These are phyloP conservation scores for Malurus melanocephalus DNA, from an alignment of 2,113 vertebrate genomes.

Conservation along the genomic window DNA sequence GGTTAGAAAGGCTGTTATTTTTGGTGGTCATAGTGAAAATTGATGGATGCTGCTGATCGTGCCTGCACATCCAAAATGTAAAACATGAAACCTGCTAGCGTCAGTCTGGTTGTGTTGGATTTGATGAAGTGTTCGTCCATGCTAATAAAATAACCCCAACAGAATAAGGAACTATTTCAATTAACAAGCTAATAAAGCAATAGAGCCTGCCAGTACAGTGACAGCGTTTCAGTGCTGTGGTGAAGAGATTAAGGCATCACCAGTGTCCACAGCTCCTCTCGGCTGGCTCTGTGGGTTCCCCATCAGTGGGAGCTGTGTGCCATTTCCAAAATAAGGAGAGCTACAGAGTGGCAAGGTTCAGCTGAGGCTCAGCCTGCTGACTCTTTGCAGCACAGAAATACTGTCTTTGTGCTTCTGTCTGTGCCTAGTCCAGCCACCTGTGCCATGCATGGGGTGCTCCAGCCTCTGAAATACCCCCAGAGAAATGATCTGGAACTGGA, in stretches of 20 bases:
- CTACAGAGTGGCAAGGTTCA: not conserved
- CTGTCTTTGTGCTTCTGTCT: not conserved
- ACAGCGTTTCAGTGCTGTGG: not conserved
- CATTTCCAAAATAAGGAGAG: not conserved
- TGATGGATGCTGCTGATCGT: not conserved
- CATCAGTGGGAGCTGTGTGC: fast-evolving
- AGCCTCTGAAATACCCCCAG: not conserved
- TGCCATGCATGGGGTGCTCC: not conserved
- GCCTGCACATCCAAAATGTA: not conserved
- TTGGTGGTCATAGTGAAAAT: not conserved
- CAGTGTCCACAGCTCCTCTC: not conserved
- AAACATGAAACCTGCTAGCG: not conserved
- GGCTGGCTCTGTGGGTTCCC: fast-evolving
- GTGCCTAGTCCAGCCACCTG: not conserved
- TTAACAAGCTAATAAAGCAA: not conserved
- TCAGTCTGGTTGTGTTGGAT: not conserved
- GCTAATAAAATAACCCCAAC: not conserved
- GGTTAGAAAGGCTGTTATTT: not conserved
- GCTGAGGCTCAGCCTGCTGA: not conserved
- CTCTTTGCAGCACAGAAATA: not conserved
- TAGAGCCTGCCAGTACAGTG: not conserved
- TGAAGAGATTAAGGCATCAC: not conserved
- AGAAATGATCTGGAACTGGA: not conserved
- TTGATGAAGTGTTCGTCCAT: not conserved
- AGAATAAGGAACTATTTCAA: not conserved